Evolutionary conservation across 2,888 invertebrate species (phyloP).

Genomic region (Diplazon laetatorius): DNA sequence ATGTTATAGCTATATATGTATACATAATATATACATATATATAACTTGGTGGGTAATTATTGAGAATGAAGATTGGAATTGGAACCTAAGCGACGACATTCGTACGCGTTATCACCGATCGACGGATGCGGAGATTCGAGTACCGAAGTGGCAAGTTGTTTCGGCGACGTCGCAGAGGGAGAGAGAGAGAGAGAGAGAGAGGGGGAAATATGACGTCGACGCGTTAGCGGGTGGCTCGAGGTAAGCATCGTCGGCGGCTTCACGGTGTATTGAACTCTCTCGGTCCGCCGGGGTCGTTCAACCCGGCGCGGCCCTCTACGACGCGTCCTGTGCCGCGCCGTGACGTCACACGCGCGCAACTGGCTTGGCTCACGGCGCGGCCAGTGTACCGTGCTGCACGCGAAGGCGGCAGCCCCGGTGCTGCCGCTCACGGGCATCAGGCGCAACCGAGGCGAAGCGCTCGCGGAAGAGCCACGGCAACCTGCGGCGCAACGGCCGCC

Average conservation of each 20-base stretch:
- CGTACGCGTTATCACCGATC: too few species aligned
- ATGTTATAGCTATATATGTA: too few species aligned
- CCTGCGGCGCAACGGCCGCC: not conserved
- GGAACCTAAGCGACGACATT: too few species aligned
- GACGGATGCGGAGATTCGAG: too few species aligned
- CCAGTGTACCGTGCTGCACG: too few species aligned
- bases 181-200: slow-evolving; percentile 29
- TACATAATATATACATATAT: too few species aligned
- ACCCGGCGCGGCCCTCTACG: slow-evolving; percentile 67
- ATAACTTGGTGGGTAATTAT: too few species aligned
- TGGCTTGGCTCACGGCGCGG: too few species aligned
- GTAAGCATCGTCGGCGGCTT: slow-evolving; percentile 55
- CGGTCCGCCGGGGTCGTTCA: slow-evolving; percentile 78
- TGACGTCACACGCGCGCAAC: slow-evolving; percentile 56
- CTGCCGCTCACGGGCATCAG: slow-evolving; percentile 17
- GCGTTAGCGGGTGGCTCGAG: slow-evolving; percentile 43
- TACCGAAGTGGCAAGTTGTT: too few species aligned
- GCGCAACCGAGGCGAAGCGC: slow-evolving; percentile 30
- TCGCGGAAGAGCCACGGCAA: not conserved
- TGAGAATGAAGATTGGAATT: too few species aligned
- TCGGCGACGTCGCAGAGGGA: slow-evolving; percentile 22
- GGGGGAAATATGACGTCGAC: slow-evolving; percentile 45
- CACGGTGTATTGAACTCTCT: slow-evolving; percentile 81
- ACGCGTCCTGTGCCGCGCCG: slow-evolving; percentile 66
- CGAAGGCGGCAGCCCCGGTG: too few species aligned